Base-by-base conservation (phyloP, 2,797 vertebrate genomes). In the Leptodactylus fallax region DNA sequence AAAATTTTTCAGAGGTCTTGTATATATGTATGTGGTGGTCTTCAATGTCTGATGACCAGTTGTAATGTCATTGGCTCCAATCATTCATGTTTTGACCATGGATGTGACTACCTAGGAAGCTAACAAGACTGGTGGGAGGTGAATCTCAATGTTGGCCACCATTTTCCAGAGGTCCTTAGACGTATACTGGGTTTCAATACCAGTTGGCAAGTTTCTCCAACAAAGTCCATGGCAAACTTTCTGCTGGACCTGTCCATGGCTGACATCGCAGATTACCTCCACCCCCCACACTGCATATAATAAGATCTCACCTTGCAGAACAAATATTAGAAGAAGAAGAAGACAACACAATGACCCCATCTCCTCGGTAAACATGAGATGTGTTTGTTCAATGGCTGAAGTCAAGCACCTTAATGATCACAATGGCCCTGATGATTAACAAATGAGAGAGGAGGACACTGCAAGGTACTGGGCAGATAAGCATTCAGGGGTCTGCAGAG, bases 401-500 rank as follows among this genome's bases (percentile, higher is more conserved):
- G 69, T 47, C 10, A 13, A 74, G 25, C 17, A 13, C 55, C 53
- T 69, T 56, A 58, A 74, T 84, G 67, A 72, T 72, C 49, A 72
- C 81, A 83, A 58, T 72, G 49, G 82, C n/a, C 5, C 25, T 12
- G 55, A 56, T 17, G 25, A 79, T 53, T 69, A 49, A 67, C 47
- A 25, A 83, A 69, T 16, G 17, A 69, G 21, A 27, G 16, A 25
- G 19, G 71, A 10, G 12, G 27, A n/a, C 13, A 36, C 65, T 25
- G 9, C 14, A 55, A 72, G 53, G 47, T 14, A 11, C 9, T 11
- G 3, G 21, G 2, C n/a, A 81, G 60, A 71, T 27, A 69, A 65
- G 27, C 27, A 27, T 9, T 36, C 27, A 53, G 67, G 13, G 27
- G 17, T 55, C 79, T 14, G 36, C 79, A 56, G 23, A 79, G 53